Percentiles rank a stretch among this genome's conserved stretches.
These are phyloP conservation scores for Scotopteryx bipunctaria DNA, from an alignment of 2,888 invertebrate genomes.

Conservation along the genomic window DNA sequence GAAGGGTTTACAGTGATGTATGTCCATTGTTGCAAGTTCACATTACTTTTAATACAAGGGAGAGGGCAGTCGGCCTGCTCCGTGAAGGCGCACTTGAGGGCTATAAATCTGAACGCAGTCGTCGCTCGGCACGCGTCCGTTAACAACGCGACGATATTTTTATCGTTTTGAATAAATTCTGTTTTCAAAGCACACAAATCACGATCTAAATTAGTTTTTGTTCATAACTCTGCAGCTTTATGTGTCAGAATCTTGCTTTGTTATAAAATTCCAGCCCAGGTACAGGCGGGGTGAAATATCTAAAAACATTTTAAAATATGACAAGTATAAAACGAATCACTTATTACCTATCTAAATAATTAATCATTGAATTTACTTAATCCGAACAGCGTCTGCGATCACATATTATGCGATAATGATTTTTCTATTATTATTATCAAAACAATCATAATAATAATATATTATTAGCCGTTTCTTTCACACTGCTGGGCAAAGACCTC, in stretches of 20 bases:
- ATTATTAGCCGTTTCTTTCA: too few species aligned
- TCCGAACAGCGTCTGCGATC: too few species aligned
- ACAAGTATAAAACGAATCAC: too few species aligned
- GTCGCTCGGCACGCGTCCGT: conserved; percentile 10
- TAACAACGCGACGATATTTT: conserved; percentile 17
- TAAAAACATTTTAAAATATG: too few species aligned
- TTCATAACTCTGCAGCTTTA: not conserved
- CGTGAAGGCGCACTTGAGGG: conserved; percentile 6
- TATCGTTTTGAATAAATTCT: conserved; percentile 20
- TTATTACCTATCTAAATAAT: too few species aligned
- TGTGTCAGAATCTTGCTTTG: not conserved
- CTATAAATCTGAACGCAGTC: conserved; percentile 11
- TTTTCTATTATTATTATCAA: too few species aligned
- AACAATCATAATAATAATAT: too few species aligned
- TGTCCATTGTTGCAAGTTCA: not conserved
- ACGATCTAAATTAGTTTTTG: conserved; percentile 12
- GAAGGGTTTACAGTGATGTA: not conserved
- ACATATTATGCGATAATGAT: too few species aligned
- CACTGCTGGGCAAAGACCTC: too few species aligned
- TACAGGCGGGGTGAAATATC: not conserved
- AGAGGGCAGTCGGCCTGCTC: conserved; percentile 8
- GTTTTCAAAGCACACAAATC: conserved; percentile 16
- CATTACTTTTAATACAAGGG: conserved; percentile 11
- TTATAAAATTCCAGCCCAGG: not conserved
- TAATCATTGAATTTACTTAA: too few species aligned